These are phyloP conservation scores for Gnatocerus cornutus DNA, from an alignment of 2,888 invertebrate genomes.

Conservation along the genomic window DNA sequence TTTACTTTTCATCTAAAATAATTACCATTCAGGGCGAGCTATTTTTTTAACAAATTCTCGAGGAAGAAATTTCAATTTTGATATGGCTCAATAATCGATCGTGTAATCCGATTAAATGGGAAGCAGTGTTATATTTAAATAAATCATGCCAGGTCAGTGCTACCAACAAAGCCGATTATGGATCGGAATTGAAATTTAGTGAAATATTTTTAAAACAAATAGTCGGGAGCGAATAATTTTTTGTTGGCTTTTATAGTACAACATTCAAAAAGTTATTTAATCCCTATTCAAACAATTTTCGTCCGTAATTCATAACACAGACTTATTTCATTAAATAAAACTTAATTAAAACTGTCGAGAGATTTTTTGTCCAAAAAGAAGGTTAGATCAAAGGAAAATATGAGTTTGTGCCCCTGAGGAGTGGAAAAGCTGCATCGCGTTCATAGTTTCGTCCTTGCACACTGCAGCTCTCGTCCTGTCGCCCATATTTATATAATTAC, in stretches of 20 bases:
- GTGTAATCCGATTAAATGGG: background rate
- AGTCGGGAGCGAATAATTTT: too few relatives aligned
- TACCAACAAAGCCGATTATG: background rate
- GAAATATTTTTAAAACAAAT: background rate
- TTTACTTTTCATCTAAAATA: conserved; percentile 9
- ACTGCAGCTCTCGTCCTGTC: conserved; percentile 12
- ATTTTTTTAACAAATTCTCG: background rate
- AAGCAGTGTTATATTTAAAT: background rate
- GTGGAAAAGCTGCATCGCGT: conserved; percentile 2
- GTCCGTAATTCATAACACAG: background rate
- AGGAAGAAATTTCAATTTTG: too few relatives aligned
- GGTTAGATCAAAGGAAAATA: background rate
- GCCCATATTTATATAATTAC: conserved; percentile 47
- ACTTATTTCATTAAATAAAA: background rate
- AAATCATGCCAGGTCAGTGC: background rate
- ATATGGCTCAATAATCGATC: background rate
- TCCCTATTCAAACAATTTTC: background rate
- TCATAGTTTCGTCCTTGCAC: conserved; percentile 6
- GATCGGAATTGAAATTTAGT: background rate
- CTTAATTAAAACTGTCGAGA: conserved; percentile 2
- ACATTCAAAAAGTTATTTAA: background rate
- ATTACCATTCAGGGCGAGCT: background rate
- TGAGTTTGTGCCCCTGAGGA: background rate
- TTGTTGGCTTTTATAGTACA: background rate
- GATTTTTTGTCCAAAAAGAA: background rate